These are phyloP conservation scores for Triplophysa tibetana DNA, from an alignment of 2,113 vertebrate genomes.

Conservation along the genomic window DNA sequence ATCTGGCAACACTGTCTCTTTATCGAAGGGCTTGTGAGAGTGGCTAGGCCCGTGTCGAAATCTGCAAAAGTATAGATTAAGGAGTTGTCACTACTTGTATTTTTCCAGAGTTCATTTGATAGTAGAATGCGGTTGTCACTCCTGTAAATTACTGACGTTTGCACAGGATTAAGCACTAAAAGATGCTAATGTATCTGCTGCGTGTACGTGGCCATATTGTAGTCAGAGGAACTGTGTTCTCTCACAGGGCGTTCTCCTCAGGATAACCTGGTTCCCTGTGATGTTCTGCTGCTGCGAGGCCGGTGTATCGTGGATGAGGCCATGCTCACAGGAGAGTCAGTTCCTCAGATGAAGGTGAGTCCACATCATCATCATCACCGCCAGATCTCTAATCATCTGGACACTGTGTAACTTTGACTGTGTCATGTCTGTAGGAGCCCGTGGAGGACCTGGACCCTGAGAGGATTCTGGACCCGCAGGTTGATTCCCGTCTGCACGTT, in stretches of 20 bases:
- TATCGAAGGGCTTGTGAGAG: no score
- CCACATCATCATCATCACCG: not conserved
- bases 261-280: constrained; percentile 92
- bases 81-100: no score
- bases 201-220: no score
- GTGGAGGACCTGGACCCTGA: constrained; percentile 87
- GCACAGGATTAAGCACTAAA: no score
- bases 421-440: constrained; percentile 80
- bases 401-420: not conserved
- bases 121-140: no score
- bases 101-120: no score
- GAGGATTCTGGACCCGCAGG: constrained; percentile 81
- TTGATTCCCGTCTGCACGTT: constrained; percentile 85
- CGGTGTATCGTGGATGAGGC: constrained; percentile 95
- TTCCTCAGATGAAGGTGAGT: constrained; percentile 94
- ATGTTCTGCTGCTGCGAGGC: constrained; percentile 88
- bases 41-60: no score
- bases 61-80: no score
- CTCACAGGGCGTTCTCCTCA: constrained; percentile 87
- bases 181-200: no score
- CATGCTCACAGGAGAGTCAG: constrained; percentile 95
- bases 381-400: not conserved
- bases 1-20: no score
- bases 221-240: not conserved
- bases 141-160: no score